A percentile compares a stretch with the other conserved stretches of the same genome.
Conservation (phyloP, 2,113 vertebrate species). For the Empidonax alnorum region DNA sequence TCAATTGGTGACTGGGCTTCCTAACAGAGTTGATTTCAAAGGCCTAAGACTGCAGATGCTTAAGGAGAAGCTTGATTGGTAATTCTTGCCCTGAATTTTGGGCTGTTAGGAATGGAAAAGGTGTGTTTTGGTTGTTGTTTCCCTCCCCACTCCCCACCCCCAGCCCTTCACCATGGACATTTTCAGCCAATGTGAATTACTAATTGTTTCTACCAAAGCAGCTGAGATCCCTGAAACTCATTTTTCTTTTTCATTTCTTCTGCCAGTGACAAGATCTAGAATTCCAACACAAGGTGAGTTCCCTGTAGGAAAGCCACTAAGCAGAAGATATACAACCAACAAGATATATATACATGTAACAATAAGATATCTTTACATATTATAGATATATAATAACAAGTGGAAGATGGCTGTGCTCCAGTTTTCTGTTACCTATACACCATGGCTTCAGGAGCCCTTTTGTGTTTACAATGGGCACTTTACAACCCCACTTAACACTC, state of each 20-base stretch:
- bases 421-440: background rate
- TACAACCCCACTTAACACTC: background rate
- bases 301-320: background rate
- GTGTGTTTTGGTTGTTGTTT: rapidly evolving
- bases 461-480: rapidly evolving
- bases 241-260: background rate
- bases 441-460: background rate
- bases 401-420: background rate
- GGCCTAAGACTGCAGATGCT: background rate
- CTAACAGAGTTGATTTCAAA: background rate
- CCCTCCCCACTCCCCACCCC: no score
- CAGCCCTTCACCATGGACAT: rapidly evolving
- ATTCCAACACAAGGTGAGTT: background rate
- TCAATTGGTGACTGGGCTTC: background rate
- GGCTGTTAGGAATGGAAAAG: background rate
- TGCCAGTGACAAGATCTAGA: background rate
- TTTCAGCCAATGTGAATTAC: background rate
- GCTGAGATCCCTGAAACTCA: background rate
- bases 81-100: background rate
- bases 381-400: background rate
- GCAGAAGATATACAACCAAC: background rate
- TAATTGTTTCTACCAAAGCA: background rate
- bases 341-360: background rate
- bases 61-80: background rate
- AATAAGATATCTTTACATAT: no score